A percentile compares a stretch with the other conserved stretches of the same genome.
Evolutionary conservation across 2,888 invertebrate species (phyloP).

Genomic region (Himalopsyche japonica): DNA sequence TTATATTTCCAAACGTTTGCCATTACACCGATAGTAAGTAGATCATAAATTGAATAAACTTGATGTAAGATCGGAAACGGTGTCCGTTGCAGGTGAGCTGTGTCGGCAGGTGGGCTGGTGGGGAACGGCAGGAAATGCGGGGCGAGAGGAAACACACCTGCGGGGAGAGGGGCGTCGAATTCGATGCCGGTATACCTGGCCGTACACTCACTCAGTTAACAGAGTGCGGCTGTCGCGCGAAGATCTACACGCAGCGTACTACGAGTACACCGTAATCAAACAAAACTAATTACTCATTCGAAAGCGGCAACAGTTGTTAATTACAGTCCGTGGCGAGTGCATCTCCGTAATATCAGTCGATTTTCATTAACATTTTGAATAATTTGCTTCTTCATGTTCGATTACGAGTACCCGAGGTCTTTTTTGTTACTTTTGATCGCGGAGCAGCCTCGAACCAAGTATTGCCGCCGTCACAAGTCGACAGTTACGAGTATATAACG

Average conservation of each 20-base stretch:
- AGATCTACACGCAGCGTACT: neutral
- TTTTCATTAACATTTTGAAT: neutral
- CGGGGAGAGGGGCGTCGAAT: conserved; percentile 48
- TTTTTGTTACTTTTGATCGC: neutral
- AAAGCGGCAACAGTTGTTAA: neutral
- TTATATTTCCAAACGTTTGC: neutral
- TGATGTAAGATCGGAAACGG: conserved; percentile 28
- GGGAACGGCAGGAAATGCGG: conserved; percentile 46
- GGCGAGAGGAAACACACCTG: conserved; percentile 55
- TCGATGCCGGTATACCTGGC: conserved; percentile 45
- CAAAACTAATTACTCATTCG: neutral
- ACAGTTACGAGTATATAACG: neutral
- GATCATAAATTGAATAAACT: conserved; percentile 28
- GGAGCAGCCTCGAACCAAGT: neutral
- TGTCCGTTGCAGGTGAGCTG: conserved; percentile 16
- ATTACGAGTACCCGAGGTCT: neutral
- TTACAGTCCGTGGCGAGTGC: neutral
- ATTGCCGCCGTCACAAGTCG: neutral
- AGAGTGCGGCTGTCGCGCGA: conserved; percentile 30
- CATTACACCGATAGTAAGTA: neutral
- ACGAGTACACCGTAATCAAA: neutral
- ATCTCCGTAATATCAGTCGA: neutral
- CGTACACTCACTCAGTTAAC: conserved; percentile 50
- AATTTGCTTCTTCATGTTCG: neutral
- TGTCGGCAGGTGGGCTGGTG: neutral